Conservation (phyloP, 2,797 vertebrate species). For the Halcyon leucocephala region DNA sequence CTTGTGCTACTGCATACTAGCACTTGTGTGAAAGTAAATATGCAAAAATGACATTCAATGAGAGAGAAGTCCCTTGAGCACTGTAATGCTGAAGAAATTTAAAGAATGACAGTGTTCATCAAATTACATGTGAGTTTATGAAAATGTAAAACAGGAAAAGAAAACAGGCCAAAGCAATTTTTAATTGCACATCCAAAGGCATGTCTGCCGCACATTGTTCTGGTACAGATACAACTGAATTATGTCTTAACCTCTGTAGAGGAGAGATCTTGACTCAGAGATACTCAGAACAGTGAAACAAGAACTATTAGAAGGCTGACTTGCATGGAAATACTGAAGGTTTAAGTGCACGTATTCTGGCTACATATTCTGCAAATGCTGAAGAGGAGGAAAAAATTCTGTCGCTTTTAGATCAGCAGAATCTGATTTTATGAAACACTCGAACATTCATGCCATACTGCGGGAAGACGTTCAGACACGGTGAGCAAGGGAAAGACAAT, state of each 20-base stretch:
- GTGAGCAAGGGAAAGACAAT: background rate
- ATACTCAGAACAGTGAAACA: background rate
- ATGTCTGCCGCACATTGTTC: background rate
- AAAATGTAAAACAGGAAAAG: constrained; percentile 19
- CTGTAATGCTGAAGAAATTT: constrained; percentile 27
- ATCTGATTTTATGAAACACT: background rate
- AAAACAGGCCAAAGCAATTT: constrained; percentile 41
- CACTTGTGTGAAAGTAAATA: constrained; percentile 9
- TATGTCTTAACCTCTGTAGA: background rate
- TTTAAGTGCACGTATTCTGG: background rate
- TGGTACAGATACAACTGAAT: background rate
- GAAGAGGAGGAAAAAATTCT: background rate
- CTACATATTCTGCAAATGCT: background rate
- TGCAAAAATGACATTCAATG: background rate
- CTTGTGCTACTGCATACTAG: background rate
- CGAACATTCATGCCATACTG: background rate
- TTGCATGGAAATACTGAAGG: background rate
- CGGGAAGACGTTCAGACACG: background rate
- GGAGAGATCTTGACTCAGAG: background rate
- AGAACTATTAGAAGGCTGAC: background rate
- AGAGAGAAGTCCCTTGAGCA: constrained; percentile 9
- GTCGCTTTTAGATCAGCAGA: background rate
- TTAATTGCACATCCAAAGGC: constrained; percentile 37
- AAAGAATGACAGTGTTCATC: constrained; percentile 42
- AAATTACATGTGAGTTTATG: constrained; percentile 17